Base-by-base conservation (phyloP, 2,113 vertebrate species). In the Sporophila hypoxantha region DNA sequence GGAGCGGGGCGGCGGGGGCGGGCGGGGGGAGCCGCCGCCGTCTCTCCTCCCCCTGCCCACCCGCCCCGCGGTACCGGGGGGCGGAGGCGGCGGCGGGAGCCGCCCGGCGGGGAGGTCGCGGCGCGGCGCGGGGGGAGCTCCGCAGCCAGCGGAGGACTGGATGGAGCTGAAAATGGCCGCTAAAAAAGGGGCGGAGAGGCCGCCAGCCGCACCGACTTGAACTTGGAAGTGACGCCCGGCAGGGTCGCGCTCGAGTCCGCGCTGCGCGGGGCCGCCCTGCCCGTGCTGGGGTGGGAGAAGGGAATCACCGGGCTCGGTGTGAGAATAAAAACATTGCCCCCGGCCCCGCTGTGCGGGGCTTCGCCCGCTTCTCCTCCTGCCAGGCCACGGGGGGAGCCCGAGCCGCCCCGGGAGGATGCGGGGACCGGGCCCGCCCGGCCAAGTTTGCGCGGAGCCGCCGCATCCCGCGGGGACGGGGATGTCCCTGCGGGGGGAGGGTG, bases 161-260 rank as follows among this genome's bases (percentile, higher is more conserved):
- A 94, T 93, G 96, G 97, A 97, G 97, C 98, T 98, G 97, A 98
- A 99, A 98, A 98, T 98, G 98, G 98, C 98, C 97, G 98, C 98
- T 92, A 96, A 96, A 97, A 98, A 97, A 98, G 98, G 98, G 98
- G 98, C 96, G 98, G 97, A 96, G 97, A 96, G 90, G 60, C 92
- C 84, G 94, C 94, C 94, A 92, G 92, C 94, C 95, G 93, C 96
- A 95, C 96, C 95, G 97, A 95, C 93, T 83, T 96, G 96, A 97
- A 97, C 96, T 96, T 97, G 96, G 95, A 93, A 94, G 93, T 76
- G 94, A 96, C 93, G 91, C 90, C 97, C 95, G 94, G 84, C 85
- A 96, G 95, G 95, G 96, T 98, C 96, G 97, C 96, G 94, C 87
- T 95, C 85, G 85, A 80, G 93, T 65, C 95, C 92, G 96, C 85